Base-by-base conservation (phyloP, 1,140 invertebrate genomes). In the Plutomurus gul region DNA sequence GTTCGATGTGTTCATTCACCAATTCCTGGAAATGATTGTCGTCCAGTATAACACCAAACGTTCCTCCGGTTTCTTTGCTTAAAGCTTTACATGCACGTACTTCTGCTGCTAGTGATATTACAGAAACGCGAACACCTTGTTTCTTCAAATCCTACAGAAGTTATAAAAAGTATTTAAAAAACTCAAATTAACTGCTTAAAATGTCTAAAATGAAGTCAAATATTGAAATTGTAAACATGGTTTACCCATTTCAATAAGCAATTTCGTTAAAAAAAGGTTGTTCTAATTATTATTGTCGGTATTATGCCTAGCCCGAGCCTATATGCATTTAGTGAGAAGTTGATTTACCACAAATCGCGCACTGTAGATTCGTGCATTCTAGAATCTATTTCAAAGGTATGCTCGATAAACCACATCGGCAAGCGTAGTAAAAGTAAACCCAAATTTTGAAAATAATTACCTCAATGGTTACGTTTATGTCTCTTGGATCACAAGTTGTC, bases 41-140 rank as follows among this genome's bases (percentile, higher is more conserved):
- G 86, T 99, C 97, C 16, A 99, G 85, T 36, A 96, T 93, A 8
- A 98, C 93, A 85, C 91, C 91, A 87, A 96, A 96, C 46, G 90
- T 89, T 76, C 95, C 95, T 81, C 92, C 91, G 11, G 97, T 99
- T 83, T 93, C 90, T 84, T 91, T 90, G 71, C 94, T 93, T 72
- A 99, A 87, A 84, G 91, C 90, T 84, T 93, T 93, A 87, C 95
- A 98, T 20, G 99, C 91, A 82, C 92, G 90, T 4, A 99, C 92
- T 89, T 99, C 97, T n/a, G 97, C 97, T 20, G 95, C 92, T 25
- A 99, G 86, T 37, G 95, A 95, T 84, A 99, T 96, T 0, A 99
- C 93, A 30, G 96, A 99, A 87, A 95, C 97, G 65, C 96, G 88
- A 36, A 98, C 91, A 80, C 89, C 88, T 37, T 86, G 83, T 20